A percentile compares a stretch with the other conserved stretches of the same genome.
These are phyloP conservation scores for Onthophagus sagittarius DNA, from an alignment of 2,888 invertebrate species.

Conservation along the genomic window DNA sequence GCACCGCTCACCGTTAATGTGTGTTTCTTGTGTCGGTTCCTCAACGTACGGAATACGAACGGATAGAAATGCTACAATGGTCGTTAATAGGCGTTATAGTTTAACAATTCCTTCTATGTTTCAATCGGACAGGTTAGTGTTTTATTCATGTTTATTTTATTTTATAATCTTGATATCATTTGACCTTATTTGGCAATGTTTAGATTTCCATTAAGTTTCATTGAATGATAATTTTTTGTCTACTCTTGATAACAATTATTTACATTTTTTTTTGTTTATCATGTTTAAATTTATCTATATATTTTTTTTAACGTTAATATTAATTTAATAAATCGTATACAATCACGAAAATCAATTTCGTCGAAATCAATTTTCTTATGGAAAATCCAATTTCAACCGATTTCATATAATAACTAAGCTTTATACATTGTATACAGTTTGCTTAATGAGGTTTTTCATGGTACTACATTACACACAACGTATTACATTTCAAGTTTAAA, in stretches of 20 bases:
- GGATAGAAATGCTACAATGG: constrained; percentile 45
- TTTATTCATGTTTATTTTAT: constrained; percentile 5
- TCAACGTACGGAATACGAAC: constrained; percentile 29
- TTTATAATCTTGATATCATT: neutral
- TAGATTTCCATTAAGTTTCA: neutral
- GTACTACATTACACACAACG: too few species aligned
- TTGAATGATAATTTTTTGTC: neutral
- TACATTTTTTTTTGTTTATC: neutral
- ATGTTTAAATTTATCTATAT: too few species aligned
- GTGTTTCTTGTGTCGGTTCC: constrained; percentile 9
- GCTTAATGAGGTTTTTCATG: too few species aligned
- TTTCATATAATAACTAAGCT: too few species aligned
- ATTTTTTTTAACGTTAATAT: too few species aligned
- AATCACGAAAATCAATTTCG: too few species aligned
- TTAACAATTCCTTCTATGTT: constrained; percentile 39
- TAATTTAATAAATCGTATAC: too few species aligned
- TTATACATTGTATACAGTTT: too few species aligned
- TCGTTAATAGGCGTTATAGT: constrained; percentile 43
- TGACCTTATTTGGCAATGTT: neutral
- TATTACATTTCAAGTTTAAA: too few species aligned
- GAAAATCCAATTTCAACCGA: too few species aligned
- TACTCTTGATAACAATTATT: neutral
- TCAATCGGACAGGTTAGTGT: constrained; percentile 42
- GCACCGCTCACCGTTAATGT: neutral
- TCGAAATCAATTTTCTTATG: too few species aligned